Conservation (phyloP, 2,797 vertebrate species). For the Melanotaenia trifasciata region DNA sequence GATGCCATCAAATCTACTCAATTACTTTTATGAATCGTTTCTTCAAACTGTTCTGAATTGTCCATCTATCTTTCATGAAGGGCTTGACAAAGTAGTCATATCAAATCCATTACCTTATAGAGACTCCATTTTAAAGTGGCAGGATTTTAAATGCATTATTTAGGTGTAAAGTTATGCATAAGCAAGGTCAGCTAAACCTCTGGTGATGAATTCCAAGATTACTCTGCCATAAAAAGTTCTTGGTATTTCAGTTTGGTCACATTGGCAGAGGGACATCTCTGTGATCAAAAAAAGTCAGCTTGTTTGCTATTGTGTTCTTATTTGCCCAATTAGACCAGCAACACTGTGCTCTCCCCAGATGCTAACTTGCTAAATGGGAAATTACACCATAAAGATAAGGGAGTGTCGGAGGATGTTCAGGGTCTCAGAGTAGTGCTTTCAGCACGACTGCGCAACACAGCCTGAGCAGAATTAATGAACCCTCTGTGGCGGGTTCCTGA, state of each 20-base stretch:
- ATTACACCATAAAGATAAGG: slow-evolving; percentile 81
- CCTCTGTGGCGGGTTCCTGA: slow-evolving; percentile 70
- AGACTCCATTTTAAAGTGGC: slow-evolving; percentile 13
- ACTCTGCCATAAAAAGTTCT: slow-evolving; percentile 22
- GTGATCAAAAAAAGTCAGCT: slow-evolving; percentile 61
- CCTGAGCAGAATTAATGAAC: slow-evolving; percentile 79
- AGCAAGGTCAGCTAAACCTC: background rate
- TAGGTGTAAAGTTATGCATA: background rate
- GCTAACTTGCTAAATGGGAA: slow-evolving; percentile 78
- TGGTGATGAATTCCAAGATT: slow-evolving; percentile 12
- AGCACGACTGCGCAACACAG: slow-evolving; percentile 70
- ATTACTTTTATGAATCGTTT: slow-evolving; percentile 73
- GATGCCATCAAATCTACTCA: slow-evolving; percentile 59
- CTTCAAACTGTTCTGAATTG: slow-evolving; percentile 57
- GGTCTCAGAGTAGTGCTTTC: slow-evolving; percentile 71
- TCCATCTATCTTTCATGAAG: slow-evolving; percentile 61
- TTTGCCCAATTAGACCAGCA: slow-evolving; percentile 77
- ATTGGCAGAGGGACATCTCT: slow-evolving; percentile 56
- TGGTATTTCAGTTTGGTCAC: slow-evolving; percentile 13
- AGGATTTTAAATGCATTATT: slow-evolving; percentile 26
- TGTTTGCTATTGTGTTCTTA: slow-evolving; percentile 73
- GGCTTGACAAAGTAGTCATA: slow-evolving; percentile 61
- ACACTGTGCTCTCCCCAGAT: slow-evolving; percentile 70
- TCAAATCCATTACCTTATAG: slow-evolving; percentile 17
- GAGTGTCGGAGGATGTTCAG: slow-evolving; percentile 72